These are phyloP conservation scores for Calliopum simillimum DNA, from an alignment of 2,888 invertebrate genomes.

Conservation along the genomic window DNA sequence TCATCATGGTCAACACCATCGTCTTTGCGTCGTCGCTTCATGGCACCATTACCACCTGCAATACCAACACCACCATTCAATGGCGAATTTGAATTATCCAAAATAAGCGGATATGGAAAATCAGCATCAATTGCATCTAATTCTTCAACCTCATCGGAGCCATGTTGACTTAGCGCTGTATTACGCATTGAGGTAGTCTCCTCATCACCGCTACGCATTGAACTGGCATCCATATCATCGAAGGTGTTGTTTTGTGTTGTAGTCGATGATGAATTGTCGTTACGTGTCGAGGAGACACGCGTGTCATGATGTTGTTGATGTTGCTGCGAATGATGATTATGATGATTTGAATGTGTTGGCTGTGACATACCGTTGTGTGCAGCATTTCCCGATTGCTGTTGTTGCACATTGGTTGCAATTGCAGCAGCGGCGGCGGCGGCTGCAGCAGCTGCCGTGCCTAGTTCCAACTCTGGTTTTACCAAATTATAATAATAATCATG, in stretches of 20 bases:
- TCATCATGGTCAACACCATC: slow-evolving; percentile 45
- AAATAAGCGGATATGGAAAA: slow-evolving; percentile 63
- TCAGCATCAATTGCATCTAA: slow-evolving; percentile 64
- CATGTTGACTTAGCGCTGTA: slow-evolving; percentile 48
- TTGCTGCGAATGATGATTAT: slow-evolving; percentile 24
- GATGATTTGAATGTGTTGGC: slow-evolving; percentile 52
- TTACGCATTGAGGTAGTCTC: slow-evolving; percentile 45
- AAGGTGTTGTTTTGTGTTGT: slow-evolving; percentile 38
- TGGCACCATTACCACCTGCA: slow-evolving; percentile 37
- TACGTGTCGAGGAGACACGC: slow-evolving; percentile 63
- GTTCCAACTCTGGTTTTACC: slow-evolving; percentile 63
- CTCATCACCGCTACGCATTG: slow-evolving; percentile 54
- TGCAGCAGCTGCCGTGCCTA: slow-evolving; percentile 37
- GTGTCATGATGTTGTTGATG: slow-evolving; percentile 54
- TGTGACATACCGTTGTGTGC: slow-evolving; percentile 37
- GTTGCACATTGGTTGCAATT: slow-evolving; percentile 32
- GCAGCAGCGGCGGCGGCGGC: slow-evolving; percentile 33
- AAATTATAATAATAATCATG: slow-evolving; percentile 60
- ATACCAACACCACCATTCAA: slow-evolving; percentile 44
- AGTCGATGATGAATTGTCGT: slow-evolving; percentile 49
- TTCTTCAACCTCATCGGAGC: slow-evolving; percentile 62
- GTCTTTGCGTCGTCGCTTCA: slow-evolving; percentile 54
- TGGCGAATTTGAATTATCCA: slow-evolving; percentile 59
- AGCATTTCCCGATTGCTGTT: slow-evolving; percentile 33
- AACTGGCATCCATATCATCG: slow-evolving; percentile 55